phyloP scores from a whole-genome alignment of 2,113 vertebrate genomes.

The Poecilia latipinna region DNA sequence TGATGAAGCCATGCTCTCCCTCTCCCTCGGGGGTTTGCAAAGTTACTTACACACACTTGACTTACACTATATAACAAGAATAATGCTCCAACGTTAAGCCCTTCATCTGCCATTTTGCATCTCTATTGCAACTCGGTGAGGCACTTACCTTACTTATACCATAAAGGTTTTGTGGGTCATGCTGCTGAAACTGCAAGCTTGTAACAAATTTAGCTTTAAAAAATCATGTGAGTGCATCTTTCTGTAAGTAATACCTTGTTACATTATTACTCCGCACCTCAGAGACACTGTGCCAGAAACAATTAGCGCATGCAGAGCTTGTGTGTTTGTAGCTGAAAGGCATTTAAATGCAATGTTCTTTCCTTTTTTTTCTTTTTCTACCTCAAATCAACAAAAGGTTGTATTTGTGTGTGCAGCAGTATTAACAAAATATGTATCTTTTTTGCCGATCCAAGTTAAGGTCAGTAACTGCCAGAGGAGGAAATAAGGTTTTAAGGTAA shows the following conservation, averaged over 20 bases:
- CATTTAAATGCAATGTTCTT: slow-evolving; percentile 42
- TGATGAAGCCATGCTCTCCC: slow-evolving; percentile 38
- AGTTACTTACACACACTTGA: slow-evolving; percentile 71
- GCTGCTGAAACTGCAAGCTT: slow-evolving; percentile 41
- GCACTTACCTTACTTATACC: slow-evolving; percentile 29
- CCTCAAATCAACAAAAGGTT: slow-evolving; percentile 21
- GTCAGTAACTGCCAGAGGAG: slow-evolving; percentile 22
- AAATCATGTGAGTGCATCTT: slow-evolving; percentile 43
- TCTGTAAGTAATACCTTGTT: slow-evolving; percentile 45
- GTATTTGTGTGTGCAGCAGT: neutral
- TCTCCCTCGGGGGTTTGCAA: slow-evolving; percentile 43
- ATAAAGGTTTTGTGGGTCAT: slow-evolving; percentile 56
- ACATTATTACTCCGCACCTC: slow-evolving; percentile 37
- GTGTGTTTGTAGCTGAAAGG: slow-evolving; percentile 46
- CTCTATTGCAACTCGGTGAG: slow-evolving; percentile 33
- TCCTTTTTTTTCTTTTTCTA: slow-evolving; percentile 4
- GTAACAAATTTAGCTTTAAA: slow-evolving; percentile 32
- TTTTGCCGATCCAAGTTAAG: slow-evolving; percentile 1
- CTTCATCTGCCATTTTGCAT: slow-evolving; percentile 32
- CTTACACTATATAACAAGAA: slow-evolving; percentile 56
- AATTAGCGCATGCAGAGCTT: slow-evolving; percentile 38
- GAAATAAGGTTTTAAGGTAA: slow-evolving; percentile 50
- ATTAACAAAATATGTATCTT: neutral
- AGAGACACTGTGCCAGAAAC: slow-evolving; percentile 42
- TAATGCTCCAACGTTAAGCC: slow-evolving; percentile 68